phyloP scores from a whole-genome alignment of 2,888 invertebrate species.

The Lasioglossum figueresi region DNA sequence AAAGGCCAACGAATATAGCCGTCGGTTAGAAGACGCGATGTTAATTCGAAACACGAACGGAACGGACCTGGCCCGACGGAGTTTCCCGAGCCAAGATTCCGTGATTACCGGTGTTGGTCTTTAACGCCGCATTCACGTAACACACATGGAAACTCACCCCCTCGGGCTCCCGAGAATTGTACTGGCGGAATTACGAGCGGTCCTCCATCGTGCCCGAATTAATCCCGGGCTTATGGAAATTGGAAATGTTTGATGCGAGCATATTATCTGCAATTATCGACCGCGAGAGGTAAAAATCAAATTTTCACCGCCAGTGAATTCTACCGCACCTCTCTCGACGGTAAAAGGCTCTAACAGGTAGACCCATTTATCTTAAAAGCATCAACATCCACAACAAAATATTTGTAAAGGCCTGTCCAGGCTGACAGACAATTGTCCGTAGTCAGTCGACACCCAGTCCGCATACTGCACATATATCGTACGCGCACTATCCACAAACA shows the following conservation, averaged over 20 bases:
- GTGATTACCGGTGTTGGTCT: constrained; percentile 46
- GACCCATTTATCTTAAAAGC: too few species aligned
- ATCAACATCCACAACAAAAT: too few species aligned
- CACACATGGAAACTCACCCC: constrained; percentile 17
- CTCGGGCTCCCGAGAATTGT: constrained; percentile 23
- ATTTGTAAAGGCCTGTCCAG: too few species aligned
- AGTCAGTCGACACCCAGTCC: too few species aligned
- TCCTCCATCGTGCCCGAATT: constrained; percentile 19
- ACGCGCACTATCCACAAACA: too few species aligned
- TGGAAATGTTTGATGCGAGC: neutral
- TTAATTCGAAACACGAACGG: constrained; percentile 70
- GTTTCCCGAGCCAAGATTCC: constrained; percentile 65
- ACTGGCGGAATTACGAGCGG: constrained; percentile 22
- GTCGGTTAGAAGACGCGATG: constrained; percentile 59
- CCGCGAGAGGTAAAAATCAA: neutral
- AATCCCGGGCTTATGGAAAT: constrained; percentile 15
- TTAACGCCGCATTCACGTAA: constrained; percentile 31
- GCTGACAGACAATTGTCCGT: too few species aligned
- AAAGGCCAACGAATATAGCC: constrained; percentile 71
- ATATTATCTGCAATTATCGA: neutral
- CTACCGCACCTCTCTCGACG: neutral
- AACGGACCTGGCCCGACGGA: constrained; percentile 28
- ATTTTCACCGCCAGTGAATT: neutral
- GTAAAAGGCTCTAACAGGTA: neutral
- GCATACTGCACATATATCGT: too few species aligned